phyloP scores from a whole-genome alignment of 2,113 vertebrate genomes.

The Aegithalos caudatus region DNA sequence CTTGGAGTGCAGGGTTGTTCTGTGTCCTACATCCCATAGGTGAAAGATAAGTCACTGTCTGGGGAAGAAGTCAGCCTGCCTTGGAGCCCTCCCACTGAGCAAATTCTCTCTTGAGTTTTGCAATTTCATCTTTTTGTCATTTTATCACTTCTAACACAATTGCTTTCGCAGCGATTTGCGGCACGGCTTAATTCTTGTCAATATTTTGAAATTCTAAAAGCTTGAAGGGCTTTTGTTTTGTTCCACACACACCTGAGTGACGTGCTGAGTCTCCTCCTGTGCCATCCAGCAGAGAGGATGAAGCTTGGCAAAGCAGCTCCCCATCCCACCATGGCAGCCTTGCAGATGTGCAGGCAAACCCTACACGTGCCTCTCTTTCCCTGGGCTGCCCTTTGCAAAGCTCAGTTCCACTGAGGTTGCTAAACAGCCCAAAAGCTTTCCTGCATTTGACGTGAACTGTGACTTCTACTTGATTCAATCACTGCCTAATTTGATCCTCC shows the following conservation, averaged over 20 bases:
- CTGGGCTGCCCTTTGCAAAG: neutral
- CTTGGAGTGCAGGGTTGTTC: neutral
- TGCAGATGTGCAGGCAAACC: neutral
- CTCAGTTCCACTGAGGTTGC: neutral
- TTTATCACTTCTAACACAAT: neutral
- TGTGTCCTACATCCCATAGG: neutral
- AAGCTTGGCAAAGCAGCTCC: neutral
- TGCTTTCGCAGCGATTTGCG: neutral
- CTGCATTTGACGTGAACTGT: neutral
- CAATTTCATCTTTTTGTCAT: neutral
- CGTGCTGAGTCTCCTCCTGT: neutral
- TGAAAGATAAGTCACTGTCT: neutral
- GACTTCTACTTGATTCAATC: conserved; percentile 48
- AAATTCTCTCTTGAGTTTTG: neutral
- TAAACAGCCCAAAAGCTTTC: neutral
- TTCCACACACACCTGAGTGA: neutral
- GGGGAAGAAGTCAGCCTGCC: neutral
- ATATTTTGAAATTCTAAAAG: neutral
- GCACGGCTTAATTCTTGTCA: neutral
- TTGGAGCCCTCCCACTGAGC: neutral
- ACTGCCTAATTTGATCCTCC: conserved; percentile 48
- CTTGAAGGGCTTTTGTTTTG: neutral
- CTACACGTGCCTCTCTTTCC: accelerated
- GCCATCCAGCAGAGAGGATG: accelerated
- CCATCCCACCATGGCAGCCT: neutral